A percentile compares a stretch with the other conserved stretches of the same genome.
phyloP scores from a whole-genome alignment of 1,140 invertebrate genomes.

The Myzus persicae region DNA sequence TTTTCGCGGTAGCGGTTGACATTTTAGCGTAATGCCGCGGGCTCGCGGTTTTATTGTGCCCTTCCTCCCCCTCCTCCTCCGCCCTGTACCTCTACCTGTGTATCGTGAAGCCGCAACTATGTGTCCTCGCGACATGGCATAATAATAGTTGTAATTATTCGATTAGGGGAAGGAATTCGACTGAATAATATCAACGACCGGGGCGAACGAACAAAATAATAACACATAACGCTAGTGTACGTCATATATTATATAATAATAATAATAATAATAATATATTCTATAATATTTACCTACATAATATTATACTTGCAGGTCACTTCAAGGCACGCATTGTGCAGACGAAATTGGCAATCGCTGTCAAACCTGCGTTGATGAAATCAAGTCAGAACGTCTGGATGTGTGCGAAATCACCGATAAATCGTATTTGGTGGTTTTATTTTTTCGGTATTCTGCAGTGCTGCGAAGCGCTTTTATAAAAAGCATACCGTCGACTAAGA shows the following conservation, averaged over 20 bases:
- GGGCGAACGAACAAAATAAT: too few species aligned
- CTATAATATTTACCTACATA: too few species aligned
- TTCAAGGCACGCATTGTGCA: too few species aligned
- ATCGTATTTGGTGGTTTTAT: background rate
- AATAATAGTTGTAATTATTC: conserved; percentile 11
- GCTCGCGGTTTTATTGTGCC: background rate
- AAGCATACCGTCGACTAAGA: too few species aligned
- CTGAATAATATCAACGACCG: too few species aligned
- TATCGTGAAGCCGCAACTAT: background rate
- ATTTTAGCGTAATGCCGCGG: background rate
- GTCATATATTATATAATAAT: too few species aligned
- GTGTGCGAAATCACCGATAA: background rate
- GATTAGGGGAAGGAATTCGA: background rate
- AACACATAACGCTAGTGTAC: too few species aligned
- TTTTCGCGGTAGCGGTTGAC: background rate
- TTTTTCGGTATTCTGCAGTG: background rate
- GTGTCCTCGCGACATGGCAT: background rate
- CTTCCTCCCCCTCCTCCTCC: background rate
- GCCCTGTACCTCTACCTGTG: background rate
- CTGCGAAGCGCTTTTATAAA: too few species aligned
- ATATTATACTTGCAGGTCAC: too few species aligned
- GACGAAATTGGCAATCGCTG: background rate
- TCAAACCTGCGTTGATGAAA: background rate
- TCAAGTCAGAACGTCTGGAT: background rate
- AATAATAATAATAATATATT: background rate